These are phyloP conservation scores for Lytechinus pictus DNA, from an alignment of 35 echinoderm and acorn worm genomes.

Conservation along the genomic window DNA sequence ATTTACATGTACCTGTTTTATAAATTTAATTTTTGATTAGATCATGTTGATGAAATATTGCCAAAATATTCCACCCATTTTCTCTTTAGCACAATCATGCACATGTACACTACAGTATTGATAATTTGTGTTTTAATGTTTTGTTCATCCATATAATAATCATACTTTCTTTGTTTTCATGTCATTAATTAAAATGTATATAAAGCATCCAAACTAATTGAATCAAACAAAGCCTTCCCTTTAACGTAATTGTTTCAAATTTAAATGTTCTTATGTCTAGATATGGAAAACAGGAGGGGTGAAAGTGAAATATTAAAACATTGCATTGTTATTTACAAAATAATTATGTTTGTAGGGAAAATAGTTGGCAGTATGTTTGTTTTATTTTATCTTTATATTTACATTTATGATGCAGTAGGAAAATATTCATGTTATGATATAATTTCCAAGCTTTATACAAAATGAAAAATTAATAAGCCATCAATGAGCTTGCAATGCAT, in stretches of 20 bases:
- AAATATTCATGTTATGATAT: too few species aligned
- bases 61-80: neutral
- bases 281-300: neutral
- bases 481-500: neutral
- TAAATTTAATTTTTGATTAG: neutral
- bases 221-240: neutral
- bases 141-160: neutral
- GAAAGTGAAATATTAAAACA: neutral
- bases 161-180: neutral
- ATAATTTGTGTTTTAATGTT: neutral
- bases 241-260: neutral
- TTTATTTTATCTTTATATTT: too few species aligned
- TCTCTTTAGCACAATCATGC: neutral
- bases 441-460: too few species aligned
- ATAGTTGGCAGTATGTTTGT: too few species aligned
- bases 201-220: neutral
- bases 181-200: neutral
- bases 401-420: too few species aligned
- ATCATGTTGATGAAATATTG: neutral
- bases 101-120: neutral
- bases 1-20: neutral
- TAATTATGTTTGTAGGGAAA: too few species aligned
- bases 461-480: neutral
- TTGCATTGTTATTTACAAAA: too few species aligned
- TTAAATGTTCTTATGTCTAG: neutral